Percentiles rank a stretch among this genome's conserved stretches.
Evolutionary conservation across 2,888 invertebrate species (phyloP).

Genomic region (Noctua fimbriata): DNA sequence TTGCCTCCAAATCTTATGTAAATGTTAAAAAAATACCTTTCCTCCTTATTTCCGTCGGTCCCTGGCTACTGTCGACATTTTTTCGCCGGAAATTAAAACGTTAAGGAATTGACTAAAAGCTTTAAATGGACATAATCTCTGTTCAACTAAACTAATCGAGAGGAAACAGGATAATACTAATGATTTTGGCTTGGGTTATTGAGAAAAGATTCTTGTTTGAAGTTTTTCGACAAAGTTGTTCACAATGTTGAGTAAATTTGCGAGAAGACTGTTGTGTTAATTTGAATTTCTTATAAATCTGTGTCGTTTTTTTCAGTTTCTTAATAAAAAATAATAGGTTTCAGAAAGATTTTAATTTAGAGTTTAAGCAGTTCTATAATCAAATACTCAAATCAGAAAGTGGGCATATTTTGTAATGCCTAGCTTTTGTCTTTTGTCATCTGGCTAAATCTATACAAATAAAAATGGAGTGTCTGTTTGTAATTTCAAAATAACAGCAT

Average conservation of each 20-base stretch:
- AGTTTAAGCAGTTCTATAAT: no score
- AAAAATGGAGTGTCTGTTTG: no score
- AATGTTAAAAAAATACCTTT: constrained; percentile 64
- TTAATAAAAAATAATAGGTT: no score
- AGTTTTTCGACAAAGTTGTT: neutral
- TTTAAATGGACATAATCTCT: constrained; percentile 71
- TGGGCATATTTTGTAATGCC: no score
- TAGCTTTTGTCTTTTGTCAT: no score
- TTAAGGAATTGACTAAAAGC: constrained; percentile 74
- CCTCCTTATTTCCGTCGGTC: constrained; percentile 67
- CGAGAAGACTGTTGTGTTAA: neutral
- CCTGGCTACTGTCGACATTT: constrained; percentile 58
- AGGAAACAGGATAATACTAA: constrained; percentile 33
- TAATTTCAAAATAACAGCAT: no score
- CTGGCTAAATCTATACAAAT: no score
- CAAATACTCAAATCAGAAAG: no score
- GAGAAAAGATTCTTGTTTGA: neutral
- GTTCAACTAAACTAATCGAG: constrained; percentile 48
- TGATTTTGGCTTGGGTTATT: constrained; percentile 24
- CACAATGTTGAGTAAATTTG: neutral
- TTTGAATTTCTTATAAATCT: no score
- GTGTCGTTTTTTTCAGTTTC: no score
- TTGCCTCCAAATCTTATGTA: constrained; percentile 58
- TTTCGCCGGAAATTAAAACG: constrained; percentile 79
- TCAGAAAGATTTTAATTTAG: no score